Percentiles rank a stretch among this genome's conserved stretches.
These are phyloP conservation scores for Seriola rivoliana DNA, from an alignment of 2,113 vertebrate genomes.

Conservation along the genomic window DNA sequence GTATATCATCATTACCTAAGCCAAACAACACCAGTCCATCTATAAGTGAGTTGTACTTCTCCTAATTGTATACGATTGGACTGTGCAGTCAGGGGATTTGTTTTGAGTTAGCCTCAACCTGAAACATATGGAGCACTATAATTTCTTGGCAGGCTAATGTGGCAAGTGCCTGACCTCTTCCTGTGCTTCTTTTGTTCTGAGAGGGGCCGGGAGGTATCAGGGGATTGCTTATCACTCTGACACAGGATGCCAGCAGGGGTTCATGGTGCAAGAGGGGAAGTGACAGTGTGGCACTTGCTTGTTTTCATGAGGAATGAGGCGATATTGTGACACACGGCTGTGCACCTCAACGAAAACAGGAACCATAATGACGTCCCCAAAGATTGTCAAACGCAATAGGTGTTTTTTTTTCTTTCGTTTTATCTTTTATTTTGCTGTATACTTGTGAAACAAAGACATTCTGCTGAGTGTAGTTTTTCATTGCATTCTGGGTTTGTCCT, in stretches of 20 bases:
- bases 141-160: conserved; percentile 72
- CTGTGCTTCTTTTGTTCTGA: conserved; percentile 77
- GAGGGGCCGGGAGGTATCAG: conserved; percentile 66
- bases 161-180: conserved; percentile 75
- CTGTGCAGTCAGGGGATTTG: conserved; percentile 63
- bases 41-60: conserved; percentile 61
- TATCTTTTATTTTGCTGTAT: background rate
- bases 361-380: conserved; percentile 58
- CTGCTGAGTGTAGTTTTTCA: background rate
- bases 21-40: conserved; percentile 46
- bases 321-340: conserved; percentile 73
- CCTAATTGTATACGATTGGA: conserved; percentile 62
- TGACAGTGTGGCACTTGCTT: conserved; percentile 76
- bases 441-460: background rate
- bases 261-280: conserved; percentile 78
- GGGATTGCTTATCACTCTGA: conserved; percentile 82
- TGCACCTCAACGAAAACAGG: conserved; percentile 72
- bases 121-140: conserved; percentile 73
- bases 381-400: conserved; percentile 35
- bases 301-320: conserved; percentile 75
- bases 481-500: background rate
- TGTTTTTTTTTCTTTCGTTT: background rate
- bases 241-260: conserved; percentile 80
- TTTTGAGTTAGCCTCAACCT: conserved; percentile 76
- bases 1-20: conserved; percentile 66